phyloP scores from a whole-genome alignment of 2,888 invertebrate genomes.

The Thelaira solivaga region DNA sequence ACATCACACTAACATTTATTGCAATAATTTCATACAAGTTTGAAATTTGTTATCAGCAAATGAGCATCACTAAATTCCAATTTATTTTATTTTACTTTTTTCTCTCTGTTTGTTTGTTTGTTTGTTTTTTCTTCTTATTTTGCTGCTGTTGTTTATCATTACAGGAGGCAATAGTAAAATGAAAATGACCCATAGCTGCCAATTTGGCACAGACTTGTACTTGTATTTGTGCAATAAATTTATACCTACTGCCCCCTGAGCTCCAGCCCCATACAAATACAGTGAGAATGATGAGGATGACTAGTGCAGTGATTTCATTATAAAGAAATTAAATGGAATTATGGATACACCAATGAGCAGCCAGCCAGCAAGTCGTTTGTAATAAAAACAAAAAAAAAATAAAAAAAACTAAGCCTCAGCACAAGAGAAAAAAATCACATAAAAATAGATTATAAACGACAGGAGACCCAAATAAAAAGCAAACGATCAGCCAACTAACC shows the following conservation, averaged over 20 bases:
- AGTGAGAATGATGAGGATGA: conserved; percentile 2
- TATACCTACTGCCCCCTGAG: not conserved
- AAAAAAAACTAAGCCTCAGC: conserved; percentile 9
- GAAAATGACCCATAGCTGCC: conserved; percentile 66
- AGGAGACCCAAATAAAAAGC: conserved; percentile 5
- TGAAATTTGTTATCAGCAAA: conserved; percentile 69
- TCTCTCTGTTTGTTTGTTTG: too few relatives aligned
- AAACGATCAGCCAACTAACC: not conserved
- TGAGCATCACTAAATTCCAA: conserved; percentile 65
- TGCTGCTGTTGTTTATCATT: conserved; percentile 62
- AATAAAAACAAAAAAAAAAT: too few relatives aligned
- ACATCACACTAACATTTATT: conserved; percentile 34
- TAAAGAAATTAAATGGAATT: conserved; percentile 66
- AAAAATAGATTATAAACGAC: conserved; percentile 35
- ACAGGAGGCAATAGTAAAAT: conserved; percentile 65
- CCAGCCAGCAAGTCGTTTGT: conserved; percentile 27
- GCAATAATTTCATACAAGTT: conserved; percentile 24
- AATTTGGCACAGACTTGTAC: conserved; percentile 28
- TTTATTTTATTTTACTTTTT: conserved; percentile 37
- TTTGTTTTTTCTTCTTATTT: conserved; percentile 17
- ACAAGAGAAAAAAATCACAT: conserved; percentile 6
- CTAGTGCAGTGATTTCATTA: conserved; percentile 43
- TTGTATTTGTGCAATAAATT: conserved; percentile 34
- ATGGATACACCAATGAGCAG: conserved; percentile 67
- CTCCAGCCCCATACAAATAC: conserved; percentile 11